Evolutionary conservation across 2,113 vertebrate species (phyloP), one percentile per base, ranked within the genome.

Genomic region (Phaethornis superciliosus): DNA sequence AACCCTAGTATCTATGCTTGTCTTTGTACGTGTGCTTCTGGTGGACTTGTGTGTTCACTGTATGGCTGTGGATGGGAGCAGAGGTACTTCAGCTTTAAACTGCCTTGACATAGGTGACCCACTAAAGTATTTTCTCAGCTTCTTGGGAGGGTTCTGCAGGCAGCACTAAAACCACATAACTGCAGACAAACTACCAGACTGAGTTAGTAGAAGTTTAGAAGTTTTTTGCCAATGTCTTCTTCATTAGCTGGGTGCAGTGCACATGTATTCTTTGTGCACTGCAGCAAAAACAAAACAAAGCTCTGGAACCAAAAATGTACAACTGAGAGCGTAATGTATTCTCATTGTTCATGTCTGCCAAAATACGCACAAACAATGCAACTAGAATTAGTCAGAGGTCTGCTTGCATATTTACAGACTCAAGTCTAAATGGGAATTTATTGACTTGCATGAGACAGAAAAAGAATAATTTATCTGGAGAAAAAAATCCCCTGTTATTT

Each of bases 261-360:
- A 54, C 35, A 54, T 9, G 21, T 27, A 76, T 33, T 63, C 55
- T 35, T 78, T 85, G 52, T 6, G 6, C 55, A 80, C 55, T 91
- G 78, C 52, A 88, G 81, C 63, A 85, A 74, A 87, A 89, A 32
- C n/a, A 64, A 91, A 95, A 79, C 4, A 1, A 89, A 93, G 55
- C 42, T 91, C 68, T 83, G 71, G 71, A 90, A 86, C 63, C 42
- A 79, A 91, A 92, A 87, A 46, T 70, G 71, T 77, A 72, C 42
- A 80, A 91, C 93, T 77, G 75, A 91, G 51, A 87, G 67, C 68
- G 59, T 69, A 85, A 94, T 55, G 30, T 63, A 55, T 92, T 94
- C 67, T 82, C 70, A 56, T 84, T 91, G 68, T 51, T 91, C 78
- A 47, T 59, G 58, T 93, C 84, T 95, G 95, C 92, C 94, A 88